phyloP scores from a whole-genome alignment of 2,888 invertebrate species.

The Polymixis lichenea region DNA sequence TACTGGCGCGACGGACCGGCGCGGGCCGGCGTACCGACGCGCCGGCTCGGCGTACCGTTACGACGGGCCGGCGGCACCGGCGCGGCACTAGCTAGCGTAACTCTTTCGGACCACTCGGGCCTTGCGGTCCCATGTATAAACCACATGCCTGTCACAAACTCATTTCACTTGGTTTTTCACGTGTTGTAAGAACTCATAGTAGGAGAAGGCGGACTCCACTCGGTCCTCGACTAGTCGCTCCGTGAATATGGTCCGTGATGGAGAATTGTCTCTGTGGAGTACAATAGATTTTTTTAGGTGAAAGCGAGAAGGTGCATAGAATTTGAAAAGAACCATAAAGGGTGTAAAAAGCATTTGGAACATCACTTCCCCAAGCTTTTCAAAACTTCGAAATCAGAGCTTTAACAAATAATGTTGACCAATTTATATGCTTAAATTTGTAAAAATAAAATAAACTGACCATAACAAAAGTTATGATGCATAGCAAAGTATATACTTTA shows the following conservation, averaged over 20 bases:
- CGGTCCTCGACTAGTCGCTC: constrained; percentile 98
- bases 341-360: neutral
- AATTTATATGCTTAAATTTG: neutral
- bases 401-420: too few species aligned
- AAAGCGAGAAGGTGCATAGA: neutral
- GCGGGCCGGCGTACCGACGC: neutral
- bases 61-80: constrained; percentile 12
- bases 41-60: neutral
- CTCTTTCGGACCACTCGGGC: constrained; percentile 56
- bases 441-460: neutral
- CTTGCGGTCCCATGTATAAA: constrained; percentile 57
- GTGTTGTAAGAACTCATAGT: constrained; percentile 99
- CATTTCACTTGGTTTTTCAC: constrained; percentile 97
- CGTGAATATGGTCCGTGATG: constrained; percentile 94
- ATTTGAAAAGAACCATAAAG: neutral
- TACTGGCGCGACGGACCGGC: neutral
- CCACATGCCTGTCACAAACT: constrained; percentile 74
- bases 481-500: neutral
- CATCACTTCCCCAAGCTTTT: neutral
- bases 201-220: constrained; percentile 97
- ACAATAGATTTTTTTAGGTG: constrained; percentile 17
- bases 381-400: neutral
- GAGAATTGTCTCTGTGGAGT: constrained; percentile 96
- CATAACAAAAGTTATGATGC: neutral
- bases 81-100: constrained; percentile 58